Percentiles rank a stretch among this genome's conserved stretches.
phyloP scores from a whole-genome alignment of 2,113 vertebrate genomes.

The Cricetomys ansorgei region DNA sequence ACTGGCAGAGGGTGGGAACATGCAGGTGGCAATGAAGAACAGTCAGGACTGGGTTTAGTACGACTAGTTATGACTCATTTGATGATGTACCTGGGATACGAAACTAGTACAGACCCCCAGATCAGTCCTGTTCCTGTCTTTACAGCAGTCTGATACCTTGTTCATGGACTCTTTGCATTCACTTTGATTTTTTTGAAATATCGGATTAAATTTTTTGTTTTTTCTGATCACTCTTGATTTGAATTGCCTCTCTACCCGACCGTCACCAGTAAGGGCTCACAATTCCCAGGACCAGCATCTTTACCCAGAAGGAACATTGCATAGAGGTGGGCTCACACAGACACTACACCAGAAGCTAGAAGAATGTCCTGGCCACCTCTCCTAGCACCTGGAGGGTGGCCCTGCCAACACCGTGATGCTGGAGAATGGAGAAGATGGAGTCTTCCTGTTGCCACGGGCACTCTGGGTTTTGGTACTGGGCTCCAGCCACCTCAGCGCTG shows the following conservation, averaged over 20 bases:
- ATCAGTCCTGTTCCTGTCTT: neutral
- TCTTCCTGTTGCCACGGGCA: neutral
- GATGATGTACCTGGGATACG: neutral
- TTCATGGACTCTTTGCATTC: neutral
- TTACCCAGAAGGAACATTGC: neutral
- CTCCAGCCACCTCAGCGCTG: neutral
- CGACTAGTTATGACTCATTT: neutral
- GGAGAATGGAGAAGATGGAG: neutral
- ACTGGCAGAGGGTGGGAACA: too few relatives aligned
- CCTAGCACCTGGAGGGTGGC: accelerated
- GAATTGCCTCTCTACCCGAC: neutral
- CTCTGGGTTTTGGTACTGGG: neutral
- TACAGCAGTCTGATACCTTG: neutral
- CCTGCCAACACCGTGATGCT: neutral
- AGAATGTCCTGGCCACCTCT: neutral
- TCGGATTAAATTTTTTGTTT: neutral
- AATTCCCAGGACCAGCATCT: neutral
- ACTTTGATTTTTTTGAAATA: neutral
- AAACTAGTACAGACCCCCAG: neutral
- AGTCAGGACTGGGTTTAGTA: neutral
- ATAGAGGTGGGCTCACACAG: neutral
- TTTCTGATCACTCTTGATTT: neutral
- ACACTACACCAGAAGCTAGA: neutral
- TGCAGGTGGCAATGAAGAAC: neutral
- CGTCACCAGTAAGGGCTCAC: neutral